Conservation (phyloP, 2,888 invertebrate species). For the Acanthosepion pharaonis region DNA sequence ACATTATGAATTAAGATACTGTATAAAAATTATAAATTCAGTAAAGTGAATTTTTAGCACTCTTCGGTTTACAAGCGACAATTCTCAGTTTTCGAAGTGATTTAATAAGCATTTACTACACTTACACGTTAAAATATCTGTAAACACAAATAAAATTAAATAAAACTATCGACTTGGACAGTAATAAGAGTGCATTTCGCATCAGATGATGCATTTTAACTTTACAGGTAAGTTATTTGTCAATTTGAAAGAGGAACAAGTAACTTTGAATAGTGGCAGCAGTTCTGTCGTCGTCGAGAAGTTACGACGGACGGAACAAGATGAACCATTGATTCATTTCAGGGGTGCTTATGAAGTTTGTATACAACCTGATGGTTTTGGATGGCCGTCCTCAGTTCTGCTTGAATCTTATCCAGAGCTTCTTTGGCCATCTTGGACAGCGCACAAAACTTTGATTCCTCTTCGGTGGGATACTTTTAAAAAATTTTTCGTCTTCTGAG, state of each 20-base stretch:
- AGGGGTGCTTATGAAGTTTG: conserved; percentile 50
- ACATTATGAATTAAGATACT: not conserved
- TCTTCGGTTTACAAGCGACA: not conserved
- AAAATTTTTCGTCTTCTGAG: not conserved
- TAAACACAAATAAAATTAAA: not conserved
- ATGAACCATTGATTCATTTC: conserved; percentile 24
- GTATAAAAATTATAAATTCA: not conserved
- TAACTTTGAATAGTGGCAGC: not conserved
- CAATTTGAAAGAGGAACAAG: conserved; percentile 33
- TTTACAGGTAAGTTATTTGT: conserved; percentile 33
- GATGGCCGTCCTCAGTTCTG: conserved; percentile 70
- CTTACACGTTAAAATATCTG: conserved; percentile 23
- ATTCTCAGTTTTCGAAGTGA: conserved; percentile 11
- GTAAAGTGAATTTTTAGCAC: not conserved
- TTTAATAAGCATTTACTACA: not conserved
- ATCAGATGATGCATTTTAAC: not conserved
- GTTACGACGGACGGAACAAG: conserved; percentile 14
- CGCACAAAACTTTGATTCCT: not conserved
- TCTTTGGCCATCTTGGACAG: conserved; percentile 60
- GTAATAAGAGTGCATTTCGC: no score
- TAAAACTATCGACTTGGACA: not conserved
- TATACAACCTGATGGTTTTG: conserved; percentile 72
- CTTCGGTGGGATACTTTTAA: not conserved
- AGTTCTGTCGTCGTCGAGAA: not conserved
- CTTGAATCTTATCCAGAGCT: conserved; percentile 69